Evolutionary conservation across 2,113 vertebrate species (phyloP), one percentile per base, ranked within the genome.

Genomic region (Strix aluco): DNA sequence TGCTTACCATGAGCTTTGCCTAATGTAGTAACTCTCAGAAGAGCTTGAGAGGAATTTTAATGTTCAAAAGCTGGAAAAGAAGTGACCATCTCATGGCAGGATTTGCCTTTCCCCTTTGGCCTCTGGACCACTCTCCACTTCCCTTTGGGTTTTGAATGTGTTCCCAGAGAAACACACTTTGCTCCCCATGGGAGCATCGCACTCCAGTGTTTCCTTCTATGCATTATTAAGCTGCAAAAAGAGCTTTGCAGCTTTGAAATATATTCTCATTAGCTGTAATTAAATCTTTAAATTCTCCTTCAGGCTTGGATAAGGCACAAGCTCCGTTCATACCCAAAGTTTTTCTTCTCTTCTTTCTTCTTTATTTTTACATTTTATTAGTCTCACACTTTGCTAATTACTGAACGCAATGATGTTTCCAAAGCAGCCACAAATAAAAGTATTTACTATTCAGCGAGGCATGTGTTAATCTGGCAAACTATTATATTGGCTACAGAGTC

Each of bases 231-330:
- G 70, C 65, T 94, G 47, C 59, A 92, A 77, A 88, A 95, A 85
- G 59, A 88, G 67, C 66, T 95, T 94, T 96, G 44, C 90, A 74
- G 27, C 84, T 96, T 96, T 96, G 91, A 97, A 97, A 97, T 89
- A 63, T 34, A 18, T 95, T 90, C 93, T 95, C 91, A 83, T 97
- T 96, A 96, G 75, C 91, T 94, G 90, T 97, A 96, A 97, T 97
- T 97, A 97, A 96, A 96, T 95, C 96, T 97, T 96, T 93, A 95
- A 83, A 92, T 96, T 96, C 85, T 96, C 83, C 91, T 97, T 93
- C 67, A 96, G 94, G 88, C 89, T 93, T 96, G 82, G 66, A 95
- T 95, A 95, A 92, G 44, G 80, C 59, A 81, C 55, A 96, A 87
- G 66, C 42, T 58, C 57, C 15, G 13, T 66, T 95, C 66, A 59